Percentiles rank a stretch among this genome's conserved stretches.
These are phyloP conservation scores for Nanger granti DNA, from an alignment of 2,113 vertebrate species.

Conservation along the genomic window DNA sequence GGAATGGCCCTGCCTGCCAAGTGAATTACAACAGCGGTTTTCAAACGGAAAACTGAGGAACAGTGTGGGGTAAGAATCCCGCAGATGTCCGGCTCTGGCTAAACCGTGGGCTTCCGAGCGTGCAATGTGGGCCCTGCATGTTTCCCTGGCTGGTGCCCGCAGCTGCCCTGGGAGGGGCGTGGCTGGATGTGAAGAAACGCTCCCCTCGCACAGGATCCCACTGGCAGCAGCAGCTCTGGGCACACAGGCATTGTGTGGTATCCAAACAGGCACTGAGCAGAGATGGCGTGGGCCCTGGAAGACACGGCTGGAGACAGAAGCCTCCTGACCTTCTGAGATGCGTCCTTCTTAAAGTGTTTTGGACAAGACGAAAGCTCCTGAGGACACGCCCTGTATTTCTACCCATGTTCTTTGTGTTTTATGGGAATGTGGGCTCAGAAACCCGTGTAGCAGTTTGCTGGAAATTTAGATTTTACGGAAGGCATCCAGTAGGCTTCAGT, in stretches of 20 bases:
- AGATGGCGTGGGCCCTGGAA: fast-evolving
- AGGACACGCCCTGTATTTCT: fast-evolving
- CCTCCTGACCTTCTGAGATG: background rate
- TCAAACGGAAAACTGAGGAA: background rate
- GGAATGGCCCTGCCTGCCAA: background rate
- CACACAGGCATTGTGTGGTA: no score
- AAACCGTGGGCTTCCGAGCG: fast-evolving
- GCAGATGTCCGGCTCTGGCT: background rate
- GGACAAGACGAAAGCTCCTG: fast-evolving
- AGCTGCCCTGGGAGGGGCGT: fast-evolving
- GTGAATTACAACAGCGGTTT: background rate
- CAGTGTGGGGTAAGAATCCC: background rate
- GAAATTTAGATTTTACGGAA: background rate
- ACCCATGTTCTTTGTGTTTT: background rate
- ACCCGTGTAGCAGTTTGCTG: background rate
- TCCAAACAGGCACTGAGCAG: fast-evolving
- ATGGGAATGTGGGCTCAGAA: background rate
- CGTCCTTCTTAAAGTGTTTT: background rate
- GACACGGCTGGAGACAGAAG: fast-evolving
- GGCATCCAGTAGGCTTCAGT: background rate
- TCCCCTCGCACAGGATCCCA: fast-evolving
- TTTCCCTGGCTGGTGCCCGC: background rate
- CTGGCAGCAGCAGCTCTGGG: background rate
- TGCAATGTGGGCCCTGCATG: fast-evolving
- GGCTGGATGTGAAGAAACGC: background rate